Conservation (phyloP, 1,140 invertebrate genomes). For the Oryctes rhinoceros region DNA sequence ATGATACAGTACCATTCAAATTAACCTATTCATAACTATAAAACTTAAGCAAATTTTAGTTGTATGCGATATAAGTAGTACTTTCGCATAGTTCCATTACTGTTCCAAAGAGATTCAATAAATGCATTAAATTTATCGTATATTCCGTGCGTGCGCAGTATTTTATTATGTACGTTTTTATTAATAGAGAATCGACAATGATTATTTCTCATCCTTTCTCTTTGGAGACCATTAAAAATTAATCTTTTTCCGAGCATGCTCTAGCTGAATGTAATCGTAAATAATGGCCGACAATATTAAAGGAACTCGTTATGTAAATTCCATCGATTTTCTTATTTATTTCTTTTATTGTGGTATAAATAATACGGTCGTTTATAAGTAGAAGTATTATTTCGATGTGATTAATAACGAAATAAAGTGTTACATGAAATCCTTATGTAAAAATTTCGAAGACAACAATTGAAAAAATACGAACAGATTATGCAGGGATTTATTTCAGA, state of each 20-base stretch:
- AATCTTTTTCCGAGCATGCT: slow-evolving; percentile 33
- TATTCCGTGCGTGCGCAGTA: too few species aligned
- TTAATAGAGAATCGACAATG: slow-evolving; percentile 33
- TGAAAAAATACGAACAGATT: neutral
- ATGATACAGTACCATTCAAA: too few species aligned
- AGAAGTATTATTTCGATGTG: slow-evolving; percentile 14
- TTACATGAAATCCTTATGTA: slow-evolving; percentile 15
- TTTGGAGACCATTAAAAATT: slow-evolving; percentile 29
- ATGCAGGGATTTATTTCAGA: slow-evolving; percentile 16
- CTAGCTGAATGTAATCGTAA: slow-evolving; percentile 30
- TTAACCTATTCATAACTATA: too few species aligned
- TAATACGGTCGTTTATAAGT: slow-evolving; percentile 21
- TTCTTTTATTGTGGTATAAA: slow-evolving; percentile 33
- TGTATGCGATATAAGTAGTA: too few species aligned
- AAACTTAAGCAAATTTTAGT: too few species aligned
- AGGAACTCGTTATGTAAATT: slow-evolving; percentile 36
- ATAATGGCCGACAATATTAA: slow-evolving; percentile 35
- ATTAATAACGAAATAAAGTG: slow-evolving; percentile 33
- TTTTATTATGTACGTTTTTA: neutral
- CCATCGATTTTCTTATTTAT: slow-evolving; percentile 35
- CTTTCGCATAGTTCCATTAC: too few species aligned
- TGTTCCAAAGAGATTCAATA: too few species aligned
- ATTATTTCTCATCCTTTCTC: slow-evolving; percentile 36
- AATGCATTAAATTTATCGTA: too few species aligned
- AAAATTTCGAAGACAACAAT: slow-evolving; percentile 21